Evolutionary conservation across 2,888 invertebrate species (phyloP), one percentile per base, ranked within the genome.

Genomic region (Buathra laborator): DNA sequence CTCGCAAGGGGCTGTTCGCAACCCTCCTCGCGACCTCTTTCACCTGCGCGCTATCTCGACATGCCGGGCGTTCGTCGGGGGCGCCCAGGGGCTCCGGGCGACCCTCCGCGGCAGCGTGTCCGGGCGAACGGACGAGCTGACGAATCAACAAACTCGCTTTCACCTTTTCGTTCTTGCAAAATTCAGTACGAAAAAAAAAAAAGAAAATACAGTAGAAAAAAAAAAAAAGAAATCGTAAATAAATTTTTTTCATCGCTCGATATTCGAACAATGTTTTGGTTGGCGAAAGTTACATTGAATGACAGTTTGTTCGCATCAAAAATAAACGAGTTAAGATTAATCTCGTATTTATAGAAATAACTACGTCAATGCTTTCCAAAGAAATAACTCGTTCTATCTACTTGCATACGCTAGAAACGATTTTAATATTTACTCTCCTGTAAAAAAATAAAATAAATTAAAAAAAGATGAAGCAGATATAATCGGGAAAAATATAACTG

Each of bases 11-110:
- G 80, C 43, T 29, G 66, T 37, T n/a, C 81, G 72, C 81, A 68
- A 51, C 66, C 75, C 78, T 51, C 64, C 74, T 74, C 74, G 86
- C 90, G 88, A 89, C 90, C 91, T 90, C 91, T 85, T 90, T 88
- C 92, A 89, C 90, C 91, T 90, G 90, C 90, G 76, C 75, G 81
- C 84, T 85, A 85, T 85, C 84, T 85, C 84, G 70, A 81, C 81
- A 77, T 56, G 64, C 78, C 75, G 74, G 53, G 56, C 44, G 78
- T 74, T 77, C 71, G 86, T 74, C 78, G 81, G 64, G 66, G 74
- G 56, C 78, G 78, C 32, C 44, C 44, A 72, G 48, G 37, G 64
- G 62, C 82, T 59, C 59, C 51, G 37, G 66, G 76, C 68, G 84
- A 81, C 81, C 81, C 84, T 81, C 81, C 72, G 74, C 75, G 59